Base-by-base conservation (phyloP, 2,888 invertebrate genomes). In the Pseudanteris insignis region DNA sequence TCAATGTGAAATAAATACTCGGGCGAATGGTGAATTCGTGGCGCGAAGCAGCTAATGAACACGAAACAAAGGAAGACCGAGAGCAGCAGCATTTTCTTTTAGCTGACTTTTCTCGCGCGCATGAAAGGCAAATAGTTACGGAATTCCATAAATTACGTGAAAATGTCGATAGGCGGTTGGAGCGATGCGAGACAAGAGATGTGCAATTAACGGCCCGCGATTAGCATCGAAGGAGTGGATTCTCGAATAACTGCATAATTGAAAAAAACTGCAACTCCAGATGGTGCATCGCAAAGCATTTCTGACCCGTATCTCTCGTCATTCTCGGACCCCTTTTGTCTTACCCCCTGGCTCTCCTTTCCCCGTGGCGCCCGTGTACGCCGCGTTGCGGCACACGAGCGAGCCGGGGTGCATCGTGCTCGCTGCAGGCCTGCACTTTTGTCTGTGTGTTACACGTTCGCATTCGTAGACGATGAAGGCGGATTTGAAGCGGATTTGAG, bases 191-290 rank as follows among this genome's bases (percentile, higher is more conserved):
- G n/a, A 8, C 6, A 18, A 18, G 18, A 18, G 3, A 4, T 6
- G 18, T 18, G 18, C 18, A 18, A 18, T 18, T 18, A 6, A 18
- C 21, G 37, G 30, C 12, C 13, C 48, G 50, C 53, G 51, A 61
- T 61, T 48, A 61, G 50, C 55, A 46, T 47, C 10, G 37, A 38
- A 40, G 43, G 28, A 43, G 62, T 67, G 64, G 66, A 37, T 70
- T 69, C 68, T 67, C 51, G 64, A 72, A 72, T 58, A 58, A 58
- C 58, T 50, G 58, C 58, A 58, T 58, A 58, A 77, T 74, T 72
- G 74, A 73, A 75, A 77, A 74, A 74, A 73, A 75, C 68, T 74
- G 74, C 76, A 77, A 72, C 70, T 72, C 67, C 71, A 73, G 73
- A 76, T 75, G 74, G 66, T 75, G 73, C 75, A 68, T 67, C 70